Conservation (phyloP, 2,888 invertebrate species). For the Lysandra bellargus region DNA sequence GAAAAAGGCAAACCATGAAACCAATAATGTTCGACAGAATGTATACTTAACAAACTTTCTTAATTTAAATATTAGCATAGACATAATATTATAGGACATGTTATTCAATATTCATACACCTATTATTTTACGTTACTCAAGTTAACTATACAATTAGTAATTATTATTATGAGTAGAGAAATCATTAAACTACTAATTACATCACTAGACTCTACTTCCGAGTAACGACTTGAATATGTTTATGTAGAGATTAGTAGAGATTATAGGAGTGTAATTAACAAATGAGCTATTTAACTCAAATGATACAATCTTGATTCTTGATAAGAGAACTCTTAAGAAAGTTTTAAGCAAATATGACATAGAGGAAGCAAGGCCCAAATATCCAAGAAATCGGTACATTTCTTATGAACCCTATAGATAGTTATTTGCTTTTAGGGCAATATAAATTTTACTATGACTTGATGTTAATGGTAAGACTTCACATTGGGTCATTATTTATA, state of each 20-base stretch:
- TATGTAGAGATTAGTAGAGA: neutral
- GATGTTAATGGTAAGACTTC: too few species aligned
- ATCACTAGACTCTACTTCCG: neutral
- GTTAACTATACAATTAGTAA: neutral
- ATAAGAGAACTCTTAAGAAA: neutral
- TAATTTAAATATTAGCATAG: neutral
- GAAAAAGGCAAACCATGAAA: too few species aligned
- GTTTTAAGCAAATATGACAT: neutral
- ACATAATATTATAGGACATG: neutral
- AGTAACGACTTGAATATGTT: constrained; percentile 11
- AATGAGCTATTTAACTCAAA: neutral
- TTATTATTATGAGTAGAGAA: neutral
- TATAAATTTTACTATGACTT: too few species aligned
- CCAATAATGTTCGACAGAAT: neutral
- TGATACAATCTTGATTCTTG: neutral
- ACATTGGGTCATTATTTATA: too few species aligned
- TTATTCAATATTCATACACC: neutral
- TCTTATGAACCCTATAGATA: neutral
- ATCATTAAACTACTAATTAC: neutral
- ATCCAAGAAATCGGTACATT: too few species aligned
- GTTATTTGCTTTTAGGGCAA: too few species aligned
- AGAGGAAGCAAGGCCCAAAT: neutral
- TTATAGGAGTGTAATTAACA: neutral
- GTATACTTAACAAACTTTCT: neutral
- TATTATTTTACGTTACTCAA: neutral